A percentile compares a stretch with the other conserved stretches of the same genome.
These are phyloP conservation scores for Aporrectodea caliginosa DNA, from an alignment of 1,140 invertebrate genomes.

Conservation along the genomic window DNA sequence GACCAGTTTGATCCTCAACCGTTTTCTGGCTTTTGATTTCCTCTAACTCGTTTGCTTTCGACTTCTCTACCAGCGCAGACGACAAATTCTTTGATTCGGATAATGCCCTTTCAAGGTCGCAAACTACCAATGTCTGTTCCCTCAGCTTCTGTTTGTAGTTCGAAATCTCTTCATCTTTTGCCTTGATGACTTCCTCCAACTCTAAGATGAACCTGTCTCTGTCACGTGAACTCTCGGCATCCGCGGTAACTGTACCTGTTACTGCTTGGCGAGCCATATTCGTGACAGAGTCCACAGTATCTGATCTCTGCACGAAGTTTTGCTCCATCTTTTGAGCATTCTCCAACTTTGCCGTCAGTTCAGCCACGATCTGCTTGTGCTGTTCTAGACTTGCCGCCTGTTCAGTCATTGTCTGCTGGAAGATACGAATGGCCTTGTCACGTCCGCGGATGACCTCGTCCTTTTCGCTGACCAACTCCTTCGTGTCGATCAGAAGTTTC, in stretches of 20 bases:
- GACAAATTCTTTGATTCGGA: not conserved
- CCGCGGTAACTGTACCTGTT: no score
- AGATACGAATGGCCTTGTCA: slow-evolving; percentile 61
- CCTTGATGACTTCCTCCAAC: not conserved
- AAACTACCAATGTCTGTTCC: not conserved
- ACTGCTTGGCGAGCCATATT: no score
- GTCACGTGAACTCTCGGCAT: no score
- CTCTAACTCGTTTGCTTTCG: not conserved
- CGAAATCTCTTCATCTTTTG: not conserved
- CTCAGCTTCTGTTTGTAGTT: not conserved
- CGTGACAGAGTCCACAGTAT: no score
- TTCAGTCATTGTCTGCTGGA: not conserved
- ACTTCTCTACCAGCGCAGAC: not conserved
- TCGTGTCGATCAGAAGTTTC: slow-evolving; percentile 56
- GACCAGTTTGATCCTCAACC: not conserved
- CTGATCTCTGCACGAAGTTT: not conserved
- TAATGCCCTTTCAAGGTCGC: not conserved
- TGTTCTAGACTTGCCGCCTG: not conserved
- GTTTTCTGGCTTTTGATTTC: not conserved
- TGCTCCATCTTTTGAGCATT: not conserved
- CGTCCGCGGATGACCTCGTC: slow-evolving; percentile 78
- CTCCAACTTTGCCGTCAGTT: not conserved
- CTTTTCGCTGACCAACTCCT: slow-evolving; percentile 77
- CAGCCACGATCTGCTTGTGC: not conserved
- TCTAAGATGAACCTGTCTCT: not conserved